Base-by-base conservation (phyloP, 1,140 invertebrate species). In the Eriosoma lanigerum region DNA sequence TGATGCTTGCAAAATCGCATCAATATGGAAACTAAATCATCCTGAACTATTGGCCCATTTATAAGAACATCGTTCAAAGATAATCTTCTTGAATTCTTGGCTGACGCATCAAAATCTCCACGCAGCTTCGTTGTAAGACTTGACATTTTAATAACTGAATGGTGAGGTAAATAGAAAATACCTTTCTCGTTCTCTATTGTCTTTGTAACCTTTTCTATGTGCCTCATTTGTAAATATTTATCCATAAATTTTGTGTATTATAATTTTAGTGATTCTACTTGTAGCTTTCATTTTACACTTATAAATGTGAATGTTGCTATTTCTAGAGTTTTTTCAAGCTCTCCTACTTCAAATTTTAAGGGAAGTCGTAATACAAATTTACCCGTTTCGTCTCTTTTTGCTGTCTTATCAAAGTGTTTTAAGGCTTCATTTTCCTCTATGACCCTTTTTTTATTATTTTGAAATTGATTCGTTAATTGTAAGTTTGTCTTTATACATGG, bases 91-190 rank as follows among this genome's bases (percentile, higher is more conserved):
- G 52, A 54, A 54, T 6, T 54, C 9, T 10, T 54, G 52, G 52
- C n/a, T 21, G n/a, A 54, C 52, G 17, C 52, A 54, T 54, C 52
- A 54, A 54, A 54, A 8, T 26, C 24, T 10, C 12, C 58, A 0
- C 58, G 15, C 29, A 58, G 24, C 21, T 82, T 82, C 19, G 75
- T 82, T 52, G 78, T 70, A 9, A 52, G 64, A 26, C 58, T 68
- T 19, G 46, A 32, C 44, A 81, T 21, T 64, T 82, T 82, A 24
- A 82, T 58, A 15, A 82, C 52, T 54, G 66, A 15, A 81, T 82
- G 81, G 26, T 81, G 81, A 17, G 76, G 81, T n/a, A 82, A 50
- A 80, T 82, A 82, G 50, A 81, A 82, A 9, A 60, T 1, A 60
- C 24, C 6, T 10, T 38, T 15, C 0, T 12, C 8, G 1, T 17